phyloP scores from a whole-genome alignment of 2,797 vertebrate species.

The Chloroceryle amazona region DNA sequence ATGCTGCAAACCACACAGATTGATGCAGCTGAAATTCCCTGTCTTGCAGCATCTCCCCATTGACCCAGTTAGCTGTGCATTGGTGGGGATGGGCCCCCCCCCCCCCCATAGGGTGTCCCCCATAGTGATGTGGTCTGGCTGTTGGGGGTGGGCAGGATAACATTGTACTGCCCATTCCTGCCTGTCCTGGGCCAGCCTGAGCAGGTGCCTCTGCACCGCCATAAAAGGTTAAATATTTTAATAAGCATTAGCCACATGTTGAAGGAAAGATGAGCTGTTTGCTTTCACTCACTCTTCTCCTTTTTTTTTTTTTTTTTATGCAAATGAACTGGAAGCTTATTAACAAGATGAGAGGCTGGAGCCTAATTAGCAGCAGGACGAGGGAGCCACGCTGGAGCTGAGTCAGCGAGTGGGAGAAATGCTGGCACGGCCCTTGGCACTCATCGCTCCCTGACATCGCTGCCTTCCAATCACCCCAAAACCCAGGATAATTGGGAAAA shows the following conservation, averaged over 20 bases:
- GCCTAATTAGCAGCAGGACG: conserved; percentile 80
- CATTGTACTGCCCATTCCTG: not conserved
- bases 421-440: conserved; percentile 40
- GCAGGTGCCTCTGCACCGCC: conserved; percentile 38
- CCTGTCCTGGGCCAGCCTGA: not conserved
- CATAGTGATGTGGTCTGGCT: accelerated
- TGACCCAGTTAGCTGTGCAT: not conserved
- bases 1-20: not conserved
- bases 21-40: not conserved
- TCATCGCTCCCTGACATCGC: accelerated
- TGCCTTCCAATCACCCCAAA: not conserved
- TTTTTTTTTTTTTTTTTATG: conserved; percentile 47
- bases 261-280: conserved; percentile 62
- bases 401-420: conserved; percentile 80
- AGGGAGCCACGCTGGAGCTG: conserved; percentile 71
- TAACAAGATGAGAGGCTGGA: conserved; percentile 79
- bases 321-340: conserved; percentile 81
- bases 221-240: conserved; percentile 77
- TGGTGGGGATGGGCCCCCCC: not conserved
- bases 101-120: not conserved
- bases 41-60: not conserved
- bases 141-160: not conserved
- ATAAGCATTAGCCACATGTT: conserved; percentile 73
- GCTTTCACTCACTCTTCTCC: not conserved
- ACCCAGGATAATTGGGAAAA: not conserved